Evolutionary conservation across 2,888 invertebrate species (phyloP).

Genomic region (Himalopsyche anomala): DNA sequence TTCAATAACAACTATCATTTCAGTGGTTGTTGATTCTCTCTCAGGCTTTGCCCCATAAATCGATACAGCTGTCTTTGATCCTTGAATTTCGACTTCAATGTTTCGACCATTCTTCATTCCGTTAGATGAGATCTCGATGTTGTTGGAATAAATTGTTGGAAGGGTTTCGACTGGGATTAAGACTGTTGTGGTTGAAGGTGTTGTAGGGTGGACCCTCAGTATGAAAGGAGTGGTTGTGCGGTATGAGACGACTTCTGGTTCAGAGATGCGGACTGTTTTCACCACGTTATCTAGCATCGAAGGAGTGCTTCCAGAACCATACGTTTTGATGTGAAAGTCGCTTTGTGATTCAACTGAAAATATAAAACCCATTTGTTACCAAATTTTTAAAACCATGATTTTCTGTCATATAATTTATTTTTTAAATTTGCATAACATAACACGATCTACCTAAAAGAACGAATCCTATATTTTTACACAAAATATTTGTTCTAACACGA

Average conservation of each 20-base stretch:
- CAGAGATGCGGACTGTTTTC: constrained; percentile 73
- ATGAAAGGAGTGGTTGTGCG: constrained; percentile 71
- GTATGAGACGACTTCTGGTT: constrained; percentile 71
- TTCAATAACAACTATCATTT: constrained; percentile 67
- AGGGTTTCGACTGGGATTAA: constrained; percentile 64
- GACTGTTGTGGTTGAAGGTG: constrained; percentile 69
- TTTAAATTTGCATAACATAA: too few species aligned
- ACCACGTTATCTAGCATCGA: constrained; percentile 74
- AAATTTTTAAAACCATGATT: neutral
- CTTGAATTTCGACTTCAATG: constrained; percentile 63
- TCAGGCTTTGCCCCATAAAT: neutral
- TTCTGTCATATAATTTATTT: neutral
- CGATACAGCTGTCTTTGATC: constrained; percentile 56
- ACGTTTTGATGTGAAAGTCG: constrained; percentile 84
- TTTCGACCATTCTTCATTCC: constrained; percentile 61
- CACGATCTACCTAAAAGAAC: too few species aligned
- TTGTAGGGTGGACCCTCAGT: constrained; percentile 69
- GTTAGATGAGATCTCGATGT: constrained; percentile 48
- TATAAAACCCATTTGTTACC: constrained; percentile 65
- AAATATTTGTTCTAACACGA: too few species aligned
- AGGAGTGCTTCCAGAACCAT: constrained; percentile 73
- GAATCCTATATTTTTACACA: too few species aligned
- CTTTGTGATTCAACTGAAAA: constrained; percentile 90
- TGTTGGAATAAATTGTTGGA: constrained; percentile 63
- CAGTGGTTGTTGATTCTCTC: constrained; percentile 70